Conservation (phyloP, 2,113 vertebrate genomes). For the Elephantulus edwardii region DNA sequence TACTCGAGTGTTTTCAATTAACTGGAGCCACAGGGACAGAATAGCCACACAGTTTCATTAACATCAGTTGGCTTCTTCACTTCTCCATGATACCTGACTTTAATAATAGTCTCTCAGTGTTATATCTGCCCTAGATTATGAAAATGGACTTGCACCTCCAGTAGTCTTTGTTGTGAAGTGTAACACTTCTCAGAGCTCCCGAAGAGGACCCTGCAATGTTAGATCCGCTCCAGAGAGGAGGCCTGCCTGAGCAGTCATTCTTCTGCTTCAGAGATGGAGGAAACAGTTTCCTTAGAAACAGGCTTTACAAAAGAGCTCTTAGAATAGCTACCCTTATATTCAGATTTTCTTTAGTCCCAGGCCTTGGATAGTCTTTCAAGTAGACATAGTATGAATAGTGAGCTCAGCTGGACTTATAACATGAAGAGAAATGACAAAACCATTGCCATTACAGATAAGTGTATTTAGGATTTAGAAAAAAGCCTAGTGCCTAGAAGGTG, state of each 20-base stretch:
- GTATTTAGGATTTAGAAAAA: constrained; percentile 20
- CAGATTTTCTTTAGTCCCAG: constrained; percentile 58
- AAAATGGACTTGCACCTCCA: constrained; percentile 68
- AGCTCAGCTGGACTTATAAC: constrained; percentile 60
- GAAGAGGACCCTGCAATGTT: constrained; percentile 60
- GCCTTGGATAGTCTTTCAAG: constrained; percentile 65
- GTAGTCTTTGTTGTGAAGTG: constrained; percentile 55
- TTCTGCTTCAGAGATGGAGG: constrained; percentile 9
- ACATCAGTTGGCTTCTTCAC: neutral
- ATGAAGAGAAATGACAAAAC: constrained; percentile 36
- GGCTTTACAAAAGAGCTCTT: constrained; percentile 66
- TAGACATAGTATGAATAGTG: constrained; percentile 56
- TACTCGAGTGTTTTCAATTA: constrained; percentile 29
- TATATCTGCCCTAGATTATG: constrained; percentile 65
- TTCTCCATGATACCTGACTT: constrained; percentile 22
- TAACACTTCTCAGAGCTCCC: constrained; percentile 58
- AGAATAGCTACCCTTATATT: constrained; percentile 64
- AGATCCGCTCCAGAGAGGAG: constrained; percentile 62
- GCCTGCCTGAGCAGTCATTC: constrained; percentile 41
- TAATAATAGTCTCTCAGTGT: constrained; percentile 62
- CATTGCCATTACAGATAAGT: constrained; percentile 26
- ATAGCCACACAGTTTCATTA: constrained; percentile 18
- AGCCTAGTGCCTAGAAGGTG: neutral
- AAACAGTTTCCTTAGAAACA: constrained; percentile 76
- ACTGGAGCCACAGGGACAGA: neutral